Percentiles rank a stretch among this genome's conserved stretches.
These are phyloP conservation scores for Geotria australis DNA, from an alignment of 2,797 vertebrate species.

Conservation along the genomic window DNA sequence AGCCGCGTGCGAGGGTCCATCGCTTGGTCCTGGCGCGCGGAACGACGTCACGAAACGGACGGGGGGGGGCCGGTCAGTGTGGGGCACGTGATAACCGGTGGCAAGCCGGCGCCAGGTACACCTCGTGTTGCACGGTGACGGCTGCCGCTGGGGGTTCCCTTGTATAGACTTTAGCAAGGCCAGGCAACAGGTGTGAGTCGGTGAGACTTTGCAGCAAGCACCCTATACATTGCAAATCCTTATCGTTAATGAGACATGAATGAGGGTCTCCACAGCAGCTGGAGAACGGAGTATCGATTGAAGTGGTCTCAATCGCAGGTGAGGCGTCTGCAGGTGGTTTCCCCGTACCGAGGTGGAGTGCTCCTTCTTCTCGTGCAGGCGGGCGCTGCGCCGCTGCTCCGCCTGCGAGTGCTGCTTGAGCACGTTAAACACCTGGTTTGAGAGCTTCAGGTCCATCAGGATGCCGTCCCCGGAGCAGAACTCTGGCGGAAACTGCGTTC, in stretches of 20 bases:
- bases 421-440: slow-evolving; percentile 82
- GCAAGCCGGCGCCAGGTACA: not conserved
- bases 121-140: not conserved
- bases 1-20: slow-evolving; percentile 76
- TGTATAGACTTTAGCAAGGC: not conserved
- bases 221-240: too few species aligned
- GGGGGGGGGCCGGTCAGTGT: not conserved
- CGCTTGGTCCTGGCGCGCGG: slow-evolving; percentile 42
- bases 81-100: not conserved
- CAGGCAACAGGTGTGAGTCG: too few species aligned
- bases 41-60: not conserved
- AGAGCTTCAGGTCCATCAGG: slow-evolving; percentile 77
- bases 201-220: too few species aligned
- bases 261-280: too few species aligned
- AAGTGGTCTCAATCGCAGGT: too few species aligned
- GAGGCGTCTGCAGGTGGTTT: not conserved
- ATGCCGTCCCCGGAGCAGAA: slow-evolving; percentile 74
- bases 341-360: slow-evolving; percentile 62
- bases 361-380: slow-evolving; percentile 84
- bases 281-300: too few species aligned
- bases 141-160: not conserved
- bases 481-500: slow-evolving; percentile 48
- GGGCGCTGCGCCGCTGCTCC: slow-evolving; percentile 57
- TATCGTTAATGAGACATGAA: too few species aligned
- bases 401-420: slow-evolving; percentile 69